Conservation (phyloP, 2,888 invertebrate species). For the Papilio protenor region DNA sequence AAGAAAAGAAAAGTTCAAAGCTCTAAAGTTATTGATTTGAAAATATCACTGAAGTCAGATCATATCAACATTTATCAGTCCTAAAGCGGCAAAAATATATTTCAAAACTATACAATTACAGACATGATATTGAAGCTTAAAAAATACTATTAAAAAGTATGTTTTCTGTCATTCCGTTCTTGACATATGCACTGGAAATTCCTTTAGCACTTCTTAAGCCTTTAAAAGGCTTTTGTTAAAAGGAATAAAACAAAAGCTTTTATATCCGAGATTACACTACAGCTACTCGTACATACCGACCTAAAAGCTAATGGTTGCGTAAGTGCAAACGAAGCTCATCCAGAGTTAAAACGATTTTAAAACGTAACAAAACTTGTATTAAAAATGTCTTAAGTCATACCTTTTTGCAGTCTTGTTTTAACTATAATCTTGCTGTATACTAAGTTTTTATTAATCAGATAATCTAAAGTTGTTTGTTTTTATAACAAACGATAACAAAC, state of each 20-base stretch:
- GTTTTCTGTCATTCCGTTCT: not conserved
- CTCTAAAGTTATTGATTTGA: not conserved
- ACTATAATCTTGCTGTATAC: not conserved
- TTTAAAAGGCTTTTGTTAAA: constrained; percentile 31
- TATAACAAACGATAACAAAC: not conserved
- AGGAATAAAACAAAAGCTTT: constrained; percentile 40
- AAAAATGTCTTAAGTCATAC: not conserved
- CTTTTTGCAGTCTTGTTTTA: not conserved
- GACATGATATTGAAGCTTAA: not conserved
- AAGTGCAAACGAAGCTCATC: constrained; percentile 7
- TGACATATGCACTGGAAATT: not conserved
- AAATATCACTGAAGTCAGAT: not conserved
- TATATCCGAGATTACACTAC: constrained; percentile 30
- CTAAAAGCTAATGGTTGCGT: constrained; percentile 41
- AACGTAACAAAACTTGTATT: not conserved
- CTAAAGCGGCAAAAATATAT: not conserved
- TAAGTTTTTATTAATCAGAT: not conserved
- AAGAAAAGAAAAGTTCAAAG: not conserved
- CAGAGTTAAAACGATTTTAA: constrained; percentile 2
- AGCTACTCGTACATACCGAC: not conserved
- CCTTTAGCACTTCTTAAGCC: constrained; percentile 14
- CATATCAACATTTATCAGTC: not conserved
- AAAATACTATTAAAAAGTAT: constrained; percentile 25
- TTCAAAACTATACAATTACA: not conserved
- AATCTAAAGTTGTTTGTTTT: not conserved